A percentile compares a stretch with the other conserved stretches of the same genome.
These are phyloP conservation scores for Pachyramphus minor DNA, from an alignment of 2,113 vertebrate genomes.

Conservation along the genomic window DNA sequence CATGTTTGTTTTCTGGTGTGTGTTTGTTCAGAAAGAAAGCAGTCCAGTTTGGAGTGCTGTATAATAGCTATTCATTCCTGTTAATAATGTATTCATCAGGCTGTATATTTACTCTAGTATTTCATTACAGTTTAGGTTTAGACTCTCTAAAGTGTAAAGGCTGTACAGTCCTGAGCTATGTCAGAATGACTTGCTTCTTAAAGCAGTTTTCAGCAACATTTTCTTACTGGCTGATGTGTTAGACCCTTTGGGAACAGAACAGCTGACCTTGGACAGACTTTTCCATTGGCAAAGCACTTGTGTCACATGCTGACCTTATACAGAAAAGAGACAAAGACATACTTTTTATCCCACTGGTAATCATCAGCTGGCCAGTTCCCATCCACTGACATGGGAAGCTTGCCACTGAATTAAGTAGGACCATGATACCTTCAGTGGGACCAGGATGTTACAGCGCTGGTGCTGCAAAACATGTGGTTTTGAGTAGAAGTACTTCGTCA, in stretches of 20 bases:
- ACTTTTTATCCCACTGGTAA: neutral
- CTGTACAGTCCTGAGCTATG: neutral
- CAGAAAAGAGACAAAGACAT: constrained; percentile 11
- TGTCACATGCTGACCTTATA: neutral
- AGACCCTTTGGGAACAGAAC: neutral
- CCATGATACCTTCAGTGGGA: neutral
- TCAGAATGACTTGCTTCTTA: neutral
- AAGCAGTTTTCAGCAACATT: neutral
- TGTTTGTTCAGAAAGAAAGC: neutral
- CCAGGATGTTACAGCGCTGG: neutral
- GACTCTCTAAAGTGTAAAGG: neutral
- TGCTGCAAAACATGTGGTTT: neutral
- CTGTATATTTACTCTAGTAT: neutral
- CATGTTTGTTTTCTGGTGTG: neutral
- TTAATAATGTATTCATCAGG: neutral
- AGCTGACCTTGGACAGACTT: neutral
- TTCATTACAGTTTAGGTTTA: neutral
- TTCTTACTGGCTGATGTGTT: neutral
- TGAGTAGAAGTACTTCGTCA: neutral
- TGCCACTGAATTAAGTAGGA: neutral
- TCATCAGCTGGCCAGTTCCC: constrained; percentile 1
- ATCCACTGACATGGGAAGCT: neutral
- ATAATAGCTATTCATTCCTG: neutral
- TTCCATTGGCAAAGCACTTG: neutral
- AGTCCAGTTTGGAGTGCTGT: neutral